phyloP scores from a whole-genome alignment of 2,888 invertebrate species.

The Lampropteryx suffumata region DNA sequence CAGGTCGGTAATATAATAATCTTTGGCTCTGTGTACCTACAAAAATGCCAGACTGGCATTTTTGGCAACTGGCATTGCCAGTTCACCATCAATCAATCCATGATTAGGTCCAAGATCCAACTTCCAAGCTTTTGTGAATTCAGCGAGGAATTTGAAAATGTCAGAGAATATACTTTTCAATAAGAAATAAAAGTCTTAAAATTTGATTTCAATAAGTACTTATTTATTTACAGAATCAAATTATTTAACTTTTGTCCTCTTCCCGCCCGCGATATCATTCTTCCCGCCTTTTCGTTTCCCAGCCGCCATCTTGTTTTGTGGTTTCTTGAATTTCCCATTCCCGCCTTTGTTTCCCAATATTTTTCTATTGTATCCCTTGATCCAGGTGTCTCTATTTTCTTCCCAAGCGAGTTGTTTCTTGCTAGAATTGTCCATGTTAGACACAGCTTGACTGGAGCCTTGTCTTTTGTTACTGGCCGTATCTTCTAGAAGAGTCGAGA shows the following conservation, averaged over 20 bases:
- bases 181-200: too few relatives aligned
- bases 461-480: conserved; percentile 86
- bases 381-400: conserved; percentile 85
- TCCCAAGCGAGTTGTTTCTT: conserved; percentile 93
- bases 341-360: conserved; percentile 56
- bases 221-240: conserved; percentile 26
- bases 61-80: too few relatives aligned
- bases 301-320: conserved; percentile 45
- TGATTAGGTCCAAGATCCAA: too few relatives aligned
- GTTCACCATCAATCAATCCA: too few relatives aligned
- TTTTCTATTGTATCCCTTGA: conserved; percentile 81
- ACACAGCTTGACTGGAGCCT: conserved; percentile 86
- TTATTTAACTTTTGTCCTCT: conserved; percentile 62
- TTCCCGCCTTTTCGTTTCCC: conserved; percentile 55
- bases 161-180: too few relatives aligned
- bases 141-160: too few relatives aligned
- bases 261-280: conserved; percentile 57
- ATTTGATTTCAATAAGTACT: conserved; percentile 10
- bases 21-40: too few relatives aligned
- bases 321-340: conserved; percentile 39
- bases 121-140: too few relatives aligned
- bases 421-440: conserved; percentile 90
- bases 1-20: too few relatives aligned
- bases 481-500: conserved; percentile 93
- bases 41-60: too few relatives aligned